Evolutionary conservation across 2,888 invertebrate genomes (phyloP), one percentile per base, ranked within the genome.

Genomic region (Oscheius sp.): DNA sequence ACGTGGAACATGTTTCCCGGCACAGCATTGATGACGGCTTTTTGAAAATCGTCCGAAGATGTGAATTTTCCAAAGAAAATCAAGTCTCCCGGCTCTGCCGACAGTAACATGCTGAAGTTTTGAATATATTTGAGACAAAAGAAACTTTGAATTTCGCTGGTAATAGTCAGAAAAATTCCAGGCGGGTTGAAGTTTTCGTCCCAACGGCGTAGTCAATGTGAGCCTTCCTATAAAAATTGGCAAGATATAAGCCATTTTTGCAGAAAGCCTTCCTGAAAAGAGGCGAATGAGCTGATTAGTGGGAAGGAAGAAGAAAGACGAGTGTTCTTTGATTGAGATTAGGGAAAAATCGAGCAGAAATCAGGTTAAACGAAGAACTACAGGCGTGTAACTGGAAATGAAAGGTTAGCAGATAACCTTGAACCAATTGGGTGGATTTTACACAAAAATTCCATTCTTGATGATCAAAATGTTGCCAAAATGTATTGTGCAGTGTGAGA

Each of bases 71-170:
- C 69, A 33, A 70, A 75, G 50, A 73, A 75, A 1, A 75, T 20
- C 17, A 75, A 9, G 50, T 75, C 73, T 14, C 72, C 72, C 3
- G 73, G 68, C 32, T 65, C 17, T 24, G 59, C 59, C 8, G 17
- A 14, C 1, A 44, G 26, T 17, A 59, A 17, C 59, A 59, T 59
- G 14, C 59, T 59, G 44, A 59, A 59, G 20, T 8, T 2, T 8
- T 1, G 54, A 20, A 41, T 17, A 41, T 17, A 41, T 17, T 41
- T 20, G 41, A 41, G n/a, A 41, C 4, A 17, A 20, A 4, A 4
- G 38, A 14, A 4, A 56, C 56, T 38, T 56, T 17, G 56, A 36
- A 8, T 56, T 22, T 2, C 56, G 32, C 20, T 22, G 38, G 26
- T 56, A 56, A 22, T 56, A 56, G 22, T 56, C 56, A 8, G n/a